Percentiles rank a stretch among this genome's conserved stretches.
These are phyloP conservation scores for Bubo blakistoni DNA, from an alignment of 2,113 vertebrate genomes.

Conservation along the genomic window DNA sequence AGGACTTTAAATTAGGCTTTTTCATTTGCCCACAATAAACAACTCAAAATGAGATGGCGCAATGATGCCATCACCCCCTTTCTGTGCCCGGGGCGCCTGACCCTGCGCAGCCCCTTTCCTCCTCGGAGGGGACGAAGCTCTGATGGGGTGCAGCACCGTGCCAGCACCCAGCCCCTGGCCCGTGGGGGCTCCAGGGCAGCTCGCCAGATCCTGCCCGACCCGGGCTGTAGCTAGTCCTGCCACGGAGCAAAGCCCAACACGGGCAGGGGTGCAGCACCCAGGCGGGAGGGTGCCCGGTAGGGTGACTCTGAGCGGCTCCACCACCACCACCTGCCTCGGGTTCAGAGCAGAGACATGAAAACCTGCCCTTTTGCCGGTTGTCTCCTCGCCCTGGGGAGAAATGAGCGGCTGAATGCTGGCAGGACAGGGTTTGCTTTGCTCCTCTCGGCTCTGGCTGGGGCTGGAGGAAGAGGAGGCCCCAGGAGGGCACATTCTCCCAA, in stretches of 20 bases:
- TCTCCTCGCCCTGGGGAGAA: not conserved
- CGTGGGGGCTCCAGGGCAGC: not conserved
- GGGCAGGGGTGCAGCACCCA: too few relatives aligned
- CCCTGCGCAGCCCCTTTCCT: not conserved
- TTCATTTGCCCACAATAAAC: not conserved
- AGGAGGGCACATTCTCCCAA: not conserved
- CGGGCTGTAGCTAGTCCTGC: too few relatives aligned
- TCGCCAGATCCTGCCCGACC: not conserved
- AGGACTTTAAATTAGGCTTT: not conserved
- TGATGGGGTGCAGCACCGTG: not conserved
- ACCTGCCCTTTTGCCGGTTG: not conserved
- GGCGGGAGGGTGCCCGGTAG: too few relatives aligned
- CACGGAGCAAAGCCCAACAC: too few relatives aligned
- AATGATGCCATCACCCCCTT: not conserved
- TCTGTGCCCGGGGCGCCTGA: not conserved
- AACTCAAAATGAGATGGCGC: rapidly evolving
- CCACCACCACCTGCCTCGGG: not conserved
- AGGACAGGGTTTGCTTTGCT: not conserved
- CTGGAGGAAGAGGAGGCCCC: too few relatives aligned
- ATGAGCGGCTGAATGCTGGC: rapidly evolving
- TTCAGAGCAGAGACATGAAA: not conserved
- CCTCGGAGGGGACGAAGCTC: not conserved
- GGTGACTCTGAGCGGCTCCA: not conserved
- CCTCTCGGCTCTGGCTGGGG: not conserved
- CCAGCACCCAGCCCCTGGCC: not conserved